phyloP scores from a whole-genome alignment of 2,113 vertebrate genomes.

The Pachyramphus minor region DNA sequence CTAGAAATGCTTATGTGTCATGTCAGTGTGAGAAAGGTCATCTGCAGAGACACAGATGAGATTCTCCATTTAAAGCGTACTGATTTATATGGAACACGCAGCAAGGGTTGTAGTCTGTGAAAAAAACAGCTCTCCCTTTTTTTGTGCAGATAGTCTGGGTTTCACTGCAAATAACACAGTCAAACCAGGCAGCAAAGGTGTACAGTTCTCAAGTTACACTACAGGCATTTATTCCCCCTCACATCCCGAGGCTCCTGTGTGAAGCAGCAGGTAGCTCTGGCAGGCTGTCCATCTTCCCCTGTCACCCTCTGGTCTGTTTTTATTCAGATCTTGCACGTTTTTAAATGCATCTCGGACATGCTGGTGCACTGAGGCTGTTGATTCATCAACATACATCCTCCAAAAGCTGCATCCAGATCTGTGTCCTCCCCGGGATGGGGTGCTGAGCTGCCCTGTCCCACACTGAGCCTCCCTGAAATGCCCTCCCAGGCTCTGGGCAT shows the following conservation, averaged over 20 bases:
- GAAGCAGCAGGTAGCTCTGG: background rate
- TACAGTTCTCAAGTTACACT: background rate
- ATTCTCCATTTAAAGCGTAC: background rate
- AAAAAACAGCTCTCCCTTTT: background rate
- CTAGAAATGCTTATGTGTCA: background rate
- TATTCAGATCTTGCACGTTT: background rate
- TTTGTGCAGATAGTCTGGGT: background rate
- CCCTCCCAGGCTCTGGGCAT: accelerated
- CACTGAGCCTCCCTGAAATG: background rate
- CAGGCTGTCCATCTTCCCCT: background rate
- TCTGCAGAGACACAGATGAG: background rate
- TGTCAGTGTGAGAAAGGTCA: background rate
- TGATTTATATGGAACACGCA: background rate
- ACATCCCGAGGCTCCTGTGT: background rate
- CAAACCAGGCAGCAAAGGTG: background rate
- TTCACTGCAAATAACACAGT: background rate
- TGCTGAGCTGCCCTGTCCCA: background rate
- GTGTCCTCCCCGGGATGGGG: accelerated
- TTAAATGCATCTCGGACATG: background rate
- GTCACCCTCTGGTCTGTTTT: background rate
- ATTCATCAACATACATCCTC: background rate
- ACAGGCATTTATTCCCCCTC: background rate
- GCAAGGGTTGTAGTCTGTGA: background rate
- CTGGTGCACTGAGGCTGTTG: background rate
- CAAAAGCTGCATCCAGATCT: background rate